phyloP scores from a whole-genome alignment of 2,888 invertebrate genomes.

The Melieria crassipennis region DNA sequence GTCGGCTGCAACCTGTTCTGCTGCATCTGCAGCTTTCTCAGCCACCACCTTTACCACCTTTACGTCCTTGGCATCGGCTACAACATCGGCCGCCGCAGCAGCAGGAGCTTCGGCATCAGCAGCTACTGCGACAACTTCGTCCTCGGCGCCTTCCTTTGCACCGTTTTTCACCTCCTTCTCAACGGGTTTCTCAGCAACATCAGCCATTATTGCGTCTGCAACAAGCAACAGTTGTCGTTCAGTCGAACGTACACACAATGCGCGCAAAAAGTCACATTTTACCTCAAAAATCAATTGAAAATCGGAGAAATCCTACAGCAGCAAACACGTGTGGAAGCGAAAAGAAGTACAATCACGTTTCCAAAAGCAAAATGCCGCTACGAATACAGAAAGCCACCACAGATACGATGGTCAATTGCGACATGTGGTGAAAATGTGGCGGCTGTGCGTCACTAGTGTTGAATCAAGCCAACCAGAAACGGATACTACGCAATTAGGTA shows the following conservation, averaged over 20 bases:
- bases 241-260: too few species aligned
- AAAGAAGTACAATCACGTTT: constrained; percentile 40
- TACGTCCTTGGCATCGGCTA: constrained; percentile 17
- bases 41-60: neutral
- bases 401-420: constrained; percentile 2
- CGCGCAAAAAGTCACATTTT: neutral
- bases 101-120: constrained; percentile 27
- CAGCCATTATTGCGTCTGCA: constrained; percentile 52
- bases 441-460: too few species aligned
- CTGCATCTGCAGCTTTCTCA: constrained; percentile 18
- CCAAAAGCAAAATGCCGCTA: constrained; percentile 15
- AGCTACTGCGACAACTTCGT: constrained; percentile 33
- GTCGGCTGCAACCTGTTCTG: constrained; percentile 15
- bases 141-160: constrained; percentile 26
- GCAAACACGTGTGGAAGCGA: constrained; percentile 29
- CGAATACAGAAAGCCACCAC: constrained; percentile 1
- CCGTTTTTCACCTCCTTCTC: constrained; percentile 39
- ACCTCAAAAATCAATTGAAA: constrained; percentile 27
- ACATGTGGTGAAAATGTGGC: too few species aligned
- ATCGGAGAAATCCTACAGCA: constrained; percentile 6
- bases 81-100: constrained; percentile 31
- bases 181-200: constrained; percentile 50
- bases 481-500: too few species aligned
- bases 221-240: neutral
- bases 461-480: too few species aligned